phyloP scores from a whole-genome alignment of 2,113 vertebrate genomes.

The Ophthalmolycus amberensis region DNA sequence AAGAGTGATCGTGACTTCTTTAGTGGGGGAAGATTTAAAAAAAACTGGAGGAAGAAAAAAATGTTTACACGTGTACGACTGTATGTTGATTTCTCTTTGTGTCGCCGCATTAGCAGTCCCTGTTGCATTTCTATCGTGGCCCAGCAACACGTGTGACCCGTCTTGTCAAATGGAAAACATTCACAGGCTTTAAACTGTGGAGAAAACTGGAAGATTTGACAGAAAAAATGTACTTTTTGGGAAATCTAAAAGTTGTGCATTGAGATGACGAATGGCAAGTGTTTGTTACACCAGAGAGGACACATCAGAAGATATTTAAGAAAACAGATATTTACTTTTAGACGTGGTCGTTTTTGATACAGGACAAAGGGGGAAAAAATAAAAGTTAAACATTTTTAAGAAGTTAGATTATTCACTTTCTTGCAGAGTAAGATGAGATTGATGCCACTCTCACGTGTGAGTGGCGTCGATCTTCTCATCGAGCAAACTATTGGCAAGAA shows the following conservation, averaged over 20 bases:
- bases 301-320: conserved; percentile 11
- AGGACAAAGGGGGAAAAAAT: background rate
- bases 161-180: conserved; percentile 12
- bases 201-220: conserved; percentile 25
- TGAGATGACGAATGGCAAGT: background rate
- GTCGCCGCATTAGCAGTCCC: conserved; percentile 33
- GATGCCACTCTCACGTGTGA: background rate
- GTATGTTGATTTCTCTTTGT: conserved; percentile 43
- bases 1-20: conserved; percentile 52
- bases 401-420: background rate
- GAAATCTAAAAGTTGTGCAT: conserved; percentile 7
- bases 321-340: conserved; percentile 7
- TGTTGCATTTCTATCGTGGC: conserved; percentile 7
- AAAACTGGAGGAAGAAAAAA: conserved; percentile 60
- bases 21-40: conserved; percentile 6
- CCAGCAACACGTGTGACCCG: background rate
- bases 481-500: background rate
- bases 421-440: background rate
- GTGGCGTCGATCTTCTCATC: background rate
- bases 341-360: background rate
- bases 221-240: conserved; percentile 1
- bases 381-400: background rate
- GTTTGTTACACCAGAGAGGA: conserved; percentile 2
- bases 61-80: conserved; percentile 74
- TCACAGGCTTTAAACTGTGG: conserved; percentile 10